Percentiles rank a stretch among this genome's conserved stretches.
Evolutionary conservation across 1,140 invertebrate genomes (phyloP).

Genomic region (Acarapis woodi): DNA sequence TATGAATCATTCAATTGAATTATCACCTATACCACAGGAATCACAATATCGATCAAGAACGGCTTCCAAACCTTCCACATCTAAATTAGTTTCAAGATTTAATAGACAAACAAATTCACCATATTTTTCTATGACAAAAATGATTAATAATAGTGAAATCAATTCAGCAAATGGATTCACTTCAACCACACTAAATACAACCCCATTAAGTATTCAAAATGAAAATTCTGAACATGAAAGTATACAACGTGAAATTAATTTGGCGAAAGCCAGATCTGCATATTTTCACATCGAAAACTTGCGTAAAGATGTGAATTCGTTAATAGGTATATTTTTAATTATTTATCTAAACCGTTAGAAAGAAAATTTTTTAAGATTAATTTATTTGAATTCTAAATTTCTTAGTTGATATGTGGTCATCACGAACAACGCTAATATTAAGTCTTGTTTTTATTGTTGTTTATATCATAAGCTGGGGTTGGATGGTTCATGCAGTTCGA

Average conservation of each 20-base stretch:
- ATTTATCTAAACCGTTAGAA: not conserved
- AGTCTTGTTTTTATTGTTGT: slow-evolving; percentile 13
- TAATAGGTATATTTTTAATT: slow-evolving; percentile 5
- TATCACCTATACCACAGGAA: not conserved
- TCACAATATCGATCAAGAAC: slow-evolving; percentile 4
- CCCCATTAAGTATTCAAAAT: not conserved
- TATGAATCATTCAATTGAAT: not conserved
- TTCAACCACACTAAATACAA: no score
- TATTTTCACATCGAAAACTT: slow-evolving; percentile 6
- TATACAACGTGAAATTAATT: no score
- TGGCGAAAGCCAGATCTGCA: not conserved
- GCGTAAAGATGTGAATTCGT: slow-evolving; percentile 4
- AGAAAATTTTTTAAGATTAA: not conserved
- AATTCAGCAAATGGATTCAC: no score
- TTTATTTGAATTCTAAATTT: not conserved
- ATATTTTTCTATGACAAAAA: no score
- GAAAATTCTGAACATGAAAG: not conserved
- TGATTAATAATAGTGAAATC: no score
- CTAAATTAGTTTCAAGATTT: no score
- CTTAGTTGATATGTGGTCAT: slow-evolving; percentile 12
- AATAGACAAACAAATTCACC: no score
- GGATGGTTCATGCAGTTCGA: slow-evolving; percentile 8
- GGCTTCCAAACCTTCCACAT: no score
- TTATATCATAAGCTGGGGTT: slow-evolving; percentile 11
- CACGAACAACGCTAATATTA: slow-evolving; percentile 11